Conservation (phyloP, 2,797 vertebrate species). For the Poeciliopsis gracilis region DNA sequence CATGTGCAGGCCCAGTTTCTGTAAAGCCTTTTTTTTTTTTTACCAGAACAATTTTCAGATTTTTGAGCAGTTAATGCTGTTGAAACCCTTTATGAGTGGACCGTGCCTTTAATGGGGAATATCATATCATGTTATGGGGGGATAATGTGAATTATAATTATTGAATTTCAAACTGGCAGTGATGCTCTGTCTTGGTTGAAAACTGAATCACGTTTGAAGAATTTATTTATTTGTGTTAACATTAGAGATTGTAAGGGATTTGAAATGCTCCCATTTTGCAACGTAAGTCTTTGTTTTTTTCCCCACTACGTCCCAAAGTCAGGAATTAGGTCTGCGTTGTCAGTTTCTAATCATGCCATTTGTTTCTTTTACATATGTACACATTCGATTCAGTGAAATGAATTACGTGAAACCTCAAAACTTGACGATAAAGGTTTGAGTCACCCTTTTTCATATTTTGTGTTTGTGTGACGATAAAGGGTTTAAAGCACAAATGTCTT, state of each 20-base stretch:
- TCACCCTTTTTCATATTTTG: neutral
- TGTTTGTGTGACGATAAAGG: neutral
- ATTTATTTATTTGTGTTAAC: neutral
- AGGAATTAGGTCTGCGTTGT: neutral
- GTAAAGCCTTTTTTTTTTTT: neutral
- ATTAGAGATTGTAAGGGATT: neutral
- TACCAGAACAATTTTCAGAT: neutral
- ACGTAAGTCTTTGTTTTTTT: neutral
- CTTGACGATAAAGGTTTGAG: neutral
- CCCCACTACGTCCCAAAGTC: neutral
- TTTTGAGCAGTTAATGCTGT: neutral
- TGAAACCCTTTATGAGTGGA: neutral
- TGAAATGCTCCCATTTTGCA: neutral
- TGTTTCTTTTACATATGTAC: neutral
- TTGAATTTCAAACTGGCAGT: constrained; percentile 9
- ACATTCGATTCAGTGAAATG: neutral
- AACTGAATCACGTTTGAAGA: neutral
- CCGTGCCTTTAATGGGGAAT: neutral
- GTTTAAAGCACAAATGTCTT: neutral
- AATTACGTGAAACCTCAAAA: neutral
- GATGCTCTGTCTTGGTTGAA: neutral
- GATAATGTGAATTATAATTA: constrained; percentile 43
- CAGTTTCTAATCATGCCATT: neutral
- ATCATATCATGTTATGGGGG: constrained; percentile 23
- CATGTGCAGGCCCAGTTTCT: neutral